Percentiles rank a stretch among this genome's conserved stretches.
phyloP scores from a whole-genome alignment of 2,888 invertebrate species.

The Dynastes grantii region DNA sequence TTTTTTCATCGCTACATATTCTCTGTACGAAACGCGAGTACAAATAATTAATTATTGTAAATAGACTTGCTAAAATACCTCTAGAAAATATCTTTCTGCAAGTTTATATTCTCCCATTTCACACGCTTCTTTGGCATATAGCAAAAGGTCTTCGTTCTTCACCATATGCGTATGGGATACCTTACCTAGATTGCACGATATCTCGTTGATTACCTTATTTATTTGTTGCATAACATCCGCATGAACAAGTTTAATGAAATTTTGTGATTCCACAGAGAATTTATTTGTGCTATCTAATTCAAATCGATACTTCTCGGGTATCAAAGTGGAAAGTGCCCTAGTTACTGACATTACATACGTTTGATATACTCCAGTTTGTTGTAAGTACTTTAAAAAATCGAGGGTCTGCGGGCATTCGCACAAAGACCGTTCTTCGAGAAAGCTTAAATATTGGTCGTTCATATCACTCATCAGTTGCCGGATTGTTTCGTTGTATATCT shows the following conservation, averaged over 20 bases:
- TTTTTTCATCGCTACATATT: conserved; percentile 60
- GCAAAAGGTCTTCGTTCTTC: conserved; percentile 56
- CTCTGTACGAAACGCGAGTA: conserved; percentile 57
- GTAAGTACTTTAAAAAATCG: conserved; percentile 56
- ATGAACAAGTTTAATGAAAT: conserved; percentile 64
- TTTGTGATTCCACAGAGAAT: conserved; percentile 53
- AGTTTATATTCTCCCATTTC: conserved; percentile 61
- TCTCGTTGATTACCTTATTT: conserved; percentile 62
- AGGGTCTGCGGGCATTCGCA: conserved; percentile 56
- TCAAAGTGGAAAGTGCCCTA: conserved; percentile 60
- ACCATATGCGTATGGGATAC: conserved; percentile 30
- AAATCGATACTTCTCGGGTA: conserved; percentile 52
- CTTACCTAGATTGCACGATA: conserved; percentile 51
- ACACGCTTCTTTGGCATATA: conserved; percentile 67
- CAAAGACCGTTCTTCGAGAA: conserved; percentile 55
- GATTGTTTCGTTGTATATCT: conserved; percentile 63
- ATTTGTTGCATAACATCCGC: conserved; percentile 63
- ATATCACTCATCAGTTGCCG: conserved; percentile 62
- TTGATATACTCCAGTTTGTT: conserved; percentile 59
- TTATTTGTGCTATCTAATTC: conserved; percentile 16
- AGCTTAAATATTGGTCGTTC: conserved; percentile 62
- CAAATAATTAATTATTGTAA: background rate
- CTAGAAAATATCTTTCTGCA: conserved; percentile 65
- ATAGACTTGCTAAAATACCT: conserved; percentile 56
- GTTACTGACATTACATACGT: conserved; percentile 62